phyloP scores from a whole-genome alignment of 2,888 invertebrate genomes.

The Cerastis leucographa region DNA sequence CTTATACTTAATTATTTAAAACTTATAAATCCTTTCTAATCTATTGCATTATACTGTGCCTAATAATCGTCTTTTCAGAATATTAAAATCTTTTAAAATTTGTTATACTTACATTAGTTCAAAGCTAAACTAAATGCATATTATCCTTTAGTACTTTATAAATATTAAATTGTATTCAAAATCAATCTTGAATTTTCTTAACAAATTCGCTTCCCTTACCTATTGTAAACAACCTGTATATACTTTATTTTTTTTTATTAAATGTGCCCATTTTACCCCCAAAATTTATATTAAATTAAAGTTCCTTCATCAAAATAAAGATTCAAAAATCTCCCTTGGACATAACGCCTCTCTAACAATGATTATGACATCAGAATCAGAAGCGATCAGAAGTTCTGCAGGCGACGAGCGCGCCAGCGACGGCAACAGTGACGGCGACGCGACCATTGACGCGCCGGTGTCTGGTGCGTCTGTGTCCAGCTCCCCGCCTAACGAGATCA shows the following conservation, averaged over 20 bases:
- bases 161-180: not conserved
- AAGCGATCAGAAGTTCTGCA: slow-evolving; percentile 83
- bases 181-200: not conserved
- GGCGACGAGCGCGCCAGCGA: slow-evolving; percentile 88
- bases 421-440: slow-evolving; percentile 87
- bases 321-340: not conserved
- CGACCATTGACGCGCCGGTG: slow-evolving; percentile 85
- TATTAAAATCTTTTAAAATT: not conserved
- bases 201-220: not conserved
- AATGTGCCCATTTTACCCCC: not conserved
- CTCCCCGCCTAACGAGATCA: slow-evolving; percentile 90
- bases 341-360: not conserved
- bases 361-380: slow-evolving; percentile 79
- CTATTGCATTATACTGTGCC: slow-evolving; percentile 9
- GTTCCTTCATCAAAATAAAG: not conserved
- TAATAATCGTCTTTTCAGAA: slow-evolving; percentile 42
- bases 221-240: not conserved
- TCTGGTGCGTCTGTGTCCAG: slow-evolving; percentile 89
- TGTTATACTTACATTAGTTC: too few species aligned
- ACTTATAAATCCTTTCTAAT: slow-evolving; percentile 16
- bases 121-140: not conserved
- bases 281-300: not conserved
- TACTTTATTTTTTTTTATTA: too few species aligned
- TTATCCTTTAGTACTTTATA: not conserved
- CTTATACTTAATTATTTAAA: slow-evolving; percentile 21